phyloP scores from a whole-genome alignment of 2,888 invertebrate species.

The Caenorhabditis plicata region DNA sequence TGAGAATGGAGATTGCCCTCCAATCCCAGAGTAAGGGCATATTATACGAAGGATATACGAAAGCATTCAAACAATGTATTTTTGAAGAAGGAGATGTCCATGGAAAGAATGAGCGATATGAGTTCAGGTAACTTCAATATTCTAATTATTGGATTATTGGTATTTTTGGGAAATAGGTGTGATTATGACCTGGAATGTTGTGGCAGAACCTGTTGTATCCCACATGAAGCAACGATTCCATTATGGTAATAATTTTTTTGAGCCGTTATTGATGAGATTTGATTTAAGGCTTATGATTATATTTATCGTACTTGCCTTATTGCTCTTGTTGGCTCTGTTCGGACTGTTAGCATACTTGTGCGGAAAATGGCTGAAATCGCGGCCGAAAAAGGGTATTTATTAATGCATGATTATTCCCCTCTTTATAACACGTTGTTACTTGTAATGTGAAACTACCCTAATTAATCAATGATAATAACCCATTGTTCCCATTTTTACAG shows the following conservation, averaged over 20 bases:
- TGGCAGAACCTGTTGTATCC: slow-evolving; percentile 61
- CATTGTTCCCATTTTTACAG: too few relatives aligned
- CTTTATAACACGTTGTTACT: slow-evolving; percentile 1
- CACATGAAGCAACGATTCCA: slow-evolving; percentile 54
- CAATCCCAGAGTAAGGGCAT: slow-evolving; percentile 62
- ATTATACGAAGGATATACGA: slow-evolving; percentile 61
- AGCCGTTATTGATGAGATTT: background rate
- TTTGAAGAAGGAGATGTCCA: slow-evolving; percentile 61
- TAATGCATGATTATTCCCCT: slow-evolving; percentile 1
- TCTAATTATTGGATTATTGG: background rate
- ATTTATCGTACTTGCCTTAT: slow-evolving; percentile 45
- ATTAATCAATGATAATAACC: slow-evolving; percentile 6
- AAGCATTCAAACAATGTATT: slow-evolving; percentile 60
- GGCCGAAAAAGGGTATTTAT: slow-evolving; percentile 56
- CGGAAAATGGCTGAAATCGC: slow-evolving; percentile 50
- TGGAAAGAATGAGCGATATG: slow-evolving; percentile 64
- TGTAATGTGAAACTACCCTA: slow-evolving; percentile 4
- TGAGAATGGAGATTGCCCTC: slow-evolving; percentile 56
- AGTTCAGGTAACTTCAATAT: slow-evolving; percentile 54
- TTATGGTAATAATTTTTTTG: slow-evolving; percentile 41
- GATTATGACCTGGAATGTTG: slow-evolving; percentile 61
- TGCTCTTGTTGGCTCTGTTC: slow-evolving; percentile 47
- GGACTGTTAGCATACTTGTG: slow-evolving; percentile 51
- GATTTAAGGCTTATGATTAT: slow-evolving; percentile 56
- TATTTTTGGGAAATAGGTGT: slow-evolving; percentile 44